A percentile compares a stretch with the other conserved stretches of the same genome.
These are phyloP conservation scores for Mormyrus iriodes DNA, from an alignment of 2,113 vertebrate species.

Conservation along the genomic window DNA sequence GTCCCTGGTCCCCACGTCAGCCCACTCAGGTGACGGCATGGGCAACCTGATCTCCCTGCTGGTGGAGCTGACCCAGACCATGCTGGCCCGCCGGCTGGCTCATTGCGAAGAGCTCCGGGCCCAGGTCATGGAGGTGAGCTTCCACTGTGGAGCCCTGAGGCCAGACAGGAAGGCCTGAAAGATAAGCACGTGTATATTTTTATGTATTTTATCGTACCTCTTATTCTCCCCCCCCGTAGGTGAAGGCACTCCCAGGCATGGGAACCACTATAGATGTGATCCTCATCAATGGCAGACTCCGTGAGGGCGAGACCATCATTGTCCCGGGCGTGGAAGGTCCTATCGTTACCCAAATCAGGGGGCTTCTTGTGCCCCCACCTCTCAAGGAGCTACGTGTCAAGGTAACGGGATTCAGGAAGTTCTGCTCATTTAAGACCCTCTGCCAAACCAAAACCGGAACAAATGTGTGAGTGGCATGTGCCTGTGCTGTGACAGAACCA, in stretches of 20 bases:
- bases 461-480: neutral
- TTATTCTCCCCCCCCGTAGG: constrained; percentile 58
- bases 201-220: neutral
- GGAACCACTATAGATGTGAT: constrained; percentile 97
- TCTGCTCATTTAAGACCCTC: neutral
- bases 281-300: constrained; percentile 82
- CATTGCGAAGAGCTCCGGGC: constrained; percentile 91
- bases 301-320: constrained; percentile 91
- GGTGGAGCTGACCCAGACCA: constrained; percentile 89
- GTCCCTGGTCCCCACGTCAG: constrained; percentile 92
- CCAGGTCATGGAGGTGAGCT: constrained; percentile 94
- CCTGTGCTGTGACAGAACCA: constrained; percentile 68
- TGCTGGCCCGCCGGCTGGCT: constrained; percentile 83
- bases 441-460: neutral
- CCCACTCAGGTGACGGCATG: constrained; percentile 96
- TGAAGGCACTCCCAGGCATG: constrained; percentile 96
- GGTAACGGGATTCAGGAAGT: constrained; percentile 51
- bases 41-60: constrained; percentile 89
- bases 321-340: constrained; percentile 95
- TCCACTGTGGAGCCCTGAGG: neutral
- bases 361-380: constrained; percentile 86
- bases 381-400: constrained; percentile 95
- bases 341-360: constrained; percentile 94
- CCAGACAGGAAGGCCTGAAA: neutral
- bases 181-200: neutral